A percentile compares a stretch with the other conserved stretches of the same genome.
Evolutionary conservation across 2,888 invertebrate genomes (phyloP).

Genomic region (Athalia cordata): DNA sequence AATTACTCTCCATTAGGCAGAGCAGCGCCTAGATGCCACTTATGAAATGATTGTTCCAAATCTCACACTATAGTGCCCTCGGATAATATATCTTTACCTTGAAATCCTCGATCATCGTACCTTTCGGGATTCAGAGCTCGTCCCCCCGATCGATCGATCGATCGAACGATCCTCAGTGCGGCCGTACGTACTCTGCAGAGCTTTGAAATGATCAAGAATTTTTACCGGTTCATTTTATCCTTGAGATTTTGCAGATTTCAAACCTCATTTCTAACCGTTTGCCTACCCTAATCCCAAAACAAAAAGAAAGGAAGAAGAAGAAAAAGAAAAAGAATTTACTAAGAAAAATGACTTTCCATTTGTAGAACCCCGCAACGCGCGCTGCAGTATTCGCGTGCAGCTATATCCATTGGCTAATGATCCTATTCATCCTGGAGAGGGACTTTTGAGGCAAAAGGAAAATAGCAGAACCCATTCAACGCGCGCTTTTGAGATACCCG

Average conservation of each 20-base stretch:
- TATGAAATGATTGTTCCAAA: slow-evolving; percentile 61
- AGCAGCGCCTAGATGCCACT: slow-evolving; percentile 63
- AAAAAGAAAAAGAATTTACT: slow-evolving; percentile 44
- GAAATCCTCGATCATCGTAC: slow-evolving; percentile 19
- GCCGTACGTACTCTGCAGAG: background rate
- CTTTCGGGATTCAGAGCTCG: slow-evolving; percentile 8
- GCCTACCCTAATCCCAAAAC: no score
- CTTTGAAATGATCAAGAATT: background rate
- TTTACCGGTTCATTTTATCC: no score
- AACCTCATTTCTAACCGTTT: no score
- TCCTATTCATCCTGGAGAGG: slow-evolving; percentile 62
- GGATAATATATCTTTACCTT: slow-evolving; percentile 48
- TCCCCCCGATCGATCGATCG: slow-evolving; percentile 17
- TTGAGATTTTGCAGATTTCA: no score
- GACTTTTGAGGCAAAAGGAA: slow-evolving; percentile 56
- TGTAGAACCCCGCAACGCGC: slow-evolving; percentile 45
- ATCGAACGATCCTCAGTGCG: background rate
- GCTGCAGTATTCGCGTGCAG: slow-evolving; percentile 54
- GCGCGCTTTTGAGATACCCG: slow-evolving; percentile 37
- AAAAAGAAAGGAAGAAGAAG: no score
- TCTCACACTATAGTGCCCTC: slow-evolving; percentile 46
- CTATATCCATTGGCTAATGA: slow-evolving; percentile 59
- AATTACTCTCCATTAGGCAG: slow-evolving; percentile 67
- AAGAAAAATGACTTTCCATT: slow-evolving; percentile 62
- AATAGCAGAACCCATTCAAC: slow-evolving; percentile 63